Evolutionary conservation across 1,140 invertebrate species (phyloP), one percentile per base, ranked within the genome.

Genomic region (Drosophila sp.): DNA sequence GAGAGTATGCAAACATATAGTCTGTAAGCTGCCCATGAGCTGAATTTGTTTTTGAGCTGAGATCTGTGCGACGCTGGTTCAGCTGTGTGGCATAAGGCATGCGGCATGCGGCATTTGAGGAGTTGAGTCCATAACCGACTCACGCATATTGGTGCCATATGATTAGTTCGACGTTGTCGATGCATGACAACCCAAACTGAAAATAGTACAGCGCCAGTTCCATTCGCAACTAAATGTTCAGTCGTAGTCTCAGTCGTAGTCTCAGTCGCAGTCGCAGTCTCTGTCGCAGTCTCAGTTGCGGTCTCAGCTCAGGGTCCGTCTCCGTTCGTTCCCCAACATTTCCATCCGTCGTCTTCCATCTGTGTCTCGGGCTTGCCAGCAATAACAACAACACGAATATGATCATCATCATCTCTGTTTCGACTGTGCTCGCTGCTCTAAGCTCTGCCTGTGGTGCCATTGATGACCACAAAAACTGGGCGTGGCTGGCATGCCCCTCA

Each of bases 61-160:
- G 56, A 27, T 43, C 40, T 13, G 29, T 43, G 36, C 21, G 18
- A 5, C 16, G 36, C 25, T 45, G n/a, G 29, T 7, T 36, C 32
- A 16, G 6, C 2, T 34, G 16, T 29, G 29, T 40, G 29, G 27
- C 27, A 29, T 29, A 6, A 29, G 27, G 27, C 27, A 29, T 29
- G 27, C 3, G 27, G 27, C 1, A 5, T 29, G 2, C 0, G 4
- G 27, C 2, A 29, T 45, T 56, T 46, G 11, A 32, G 45, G 34
- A 16, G 18, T 46, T 11, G 32, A 14, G 64, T 50, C 64, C 43
- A 64, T 21, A 45, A 45, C 6, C 9, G 51, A 46, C 48, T 21
- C 71, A 82, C 81, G 80, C 80, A 84, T 81, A 78, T 86, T 80
- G 81, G 81, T 86, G 81, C 81, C 81, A 84, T 87, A 87, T 87